Percentiles rank a stretch among this genome's conserved stretches.
phyloP scores from a whole-genome alignment of 2,113 vertebrate species.

The Lonchura striata region DNA sequence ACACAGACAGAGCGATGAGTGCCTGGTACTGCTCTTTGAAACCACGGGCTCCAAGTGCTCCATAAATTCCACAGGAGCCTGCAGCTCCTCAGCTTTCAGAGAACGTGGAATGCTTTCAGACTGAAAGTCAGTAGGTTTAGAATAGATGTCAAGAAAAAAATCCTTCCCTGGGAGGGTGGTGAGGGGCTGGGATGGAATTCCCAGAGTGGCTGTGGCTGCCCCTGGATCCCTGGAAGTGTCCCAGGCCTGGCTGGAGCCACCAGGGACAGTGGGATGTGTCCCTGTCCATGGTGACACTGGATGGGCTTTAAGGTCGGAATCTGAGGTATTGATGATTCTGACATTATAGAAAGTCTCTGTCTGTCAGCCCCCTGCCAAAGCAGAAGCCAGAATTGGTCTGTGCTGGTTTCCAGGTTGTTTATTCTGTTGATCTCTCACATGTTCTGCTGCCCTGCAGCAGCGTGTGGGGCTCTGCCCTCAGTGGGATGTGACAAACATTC shows the following conservation, averaged over 20 bases:
- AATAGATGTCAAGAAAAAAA: not conserved
- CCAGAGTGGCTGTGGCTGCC: not conserved
- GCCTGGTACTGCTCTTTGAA: not conserved
- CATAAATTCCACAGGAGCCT: not conserved
- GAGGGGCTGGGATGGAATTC: not conserved
- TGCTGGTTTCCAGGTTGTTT: too few species aligned
- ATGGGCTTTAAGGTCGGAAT: not conserved
- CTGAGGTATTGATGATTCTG: too few species aligned
- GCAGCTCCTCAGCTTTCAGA: not conserved
- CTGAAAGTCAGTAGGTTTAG: too few species aligned
- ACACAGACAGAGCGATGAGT: not conserved
- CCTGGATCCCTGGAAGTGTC: not conserved
- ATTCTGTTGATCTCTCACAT: too few species aligned
- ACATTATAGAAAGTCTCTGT: too few species aligned
- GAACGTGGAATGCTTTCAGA: not conserved
- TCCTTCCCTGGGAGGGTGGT: not conserved
- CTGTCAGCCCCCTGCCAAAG: too few species aligned
- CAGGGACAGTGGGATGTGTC: not conserved
- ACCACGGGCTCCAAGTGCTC: not conserved
- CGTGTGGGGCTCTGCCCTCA: too few species aligned
- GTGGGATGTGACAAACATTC: too few species aligned
- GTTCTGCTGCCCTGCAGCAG: too few species aligned
- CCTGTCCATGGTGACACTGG: not conserved
- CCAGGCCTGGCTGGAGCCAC: rapidly evolving
- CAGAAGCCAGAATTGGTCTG: too few species aligned